phyloP scores from a whole-genome alignment of 2,888 invertebrate genomes.

The Cheilosia grossa region DNA sequence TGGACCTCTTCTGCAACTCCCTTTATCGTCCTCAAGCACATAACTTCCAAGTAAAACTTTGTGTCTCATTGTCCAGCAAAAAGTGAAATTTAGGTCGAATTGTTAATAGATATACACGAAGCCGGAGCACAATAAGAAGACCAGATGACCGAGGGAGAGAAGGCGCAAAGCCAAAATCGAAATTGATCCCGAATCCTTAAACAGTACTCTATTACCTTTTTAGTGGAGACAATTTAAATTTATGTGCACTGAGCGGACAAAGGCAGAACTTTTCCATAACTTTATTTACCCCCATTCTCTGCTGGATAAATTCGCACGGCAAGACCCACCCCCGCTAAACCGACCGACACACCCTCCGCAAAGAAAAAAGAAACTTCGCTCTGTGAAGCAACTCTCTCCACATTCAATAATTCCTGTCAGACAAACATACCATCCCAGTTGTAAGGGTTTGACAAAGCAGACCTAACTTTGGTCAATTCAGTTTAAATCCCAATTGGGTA shows the following conservation, averaged over 20 bases:
- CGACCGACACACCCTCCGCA: background rate
- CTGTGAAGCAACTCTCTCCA: slow-evolving; percentile 12
- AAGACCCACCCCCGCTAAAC: background rate
- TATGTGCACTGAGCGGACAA: slow-evolving; percentile 44
- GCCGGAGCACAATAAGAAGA: background rate
- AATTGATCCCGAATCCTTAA: slow-evolving; percentile 71
- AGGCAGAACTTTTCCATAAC: slow-evolving; percentile 40
- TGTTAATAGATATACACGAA: slow-evolving; percentile 7
- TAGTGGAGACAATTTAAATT: slow-evolving; percentile 65
- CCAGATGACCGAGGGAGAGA: too few relatives aligned
- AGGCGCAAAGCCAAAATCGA: slow-evolving; percentile 36
- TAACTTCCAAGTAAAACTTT: slow-evolving; percentile 48
- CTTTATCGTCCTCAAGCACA: background rate
- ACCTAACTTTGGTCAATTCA: slow-evolving; percentile 64
- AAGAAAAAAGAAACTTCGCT: background rate
- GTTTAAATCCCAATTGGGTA: slow-evolving; percentile 56
- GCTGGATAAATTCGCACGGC: background rate
- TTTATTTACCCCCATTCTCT: slow-evolving; percentile 1
- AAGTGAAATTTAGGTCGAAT: slow-evolving; percentile 36
- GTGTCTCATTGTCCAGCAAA: slow-evolving; percentile 35
- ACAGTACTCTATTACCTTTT: slow-evolving; percentile 56
- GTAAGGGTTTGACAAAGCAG: slow-evolving; percentile 43
- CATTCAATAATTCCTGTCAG: slow-evolving; percentile 27
- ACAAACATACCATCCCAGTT: slow-evolving; percentile 27
- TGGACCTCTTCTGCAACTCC: background rate